Conservation (phyloP, 2,113 vertebrate genomes). For the Salvelinus fontinalis region DNA sequence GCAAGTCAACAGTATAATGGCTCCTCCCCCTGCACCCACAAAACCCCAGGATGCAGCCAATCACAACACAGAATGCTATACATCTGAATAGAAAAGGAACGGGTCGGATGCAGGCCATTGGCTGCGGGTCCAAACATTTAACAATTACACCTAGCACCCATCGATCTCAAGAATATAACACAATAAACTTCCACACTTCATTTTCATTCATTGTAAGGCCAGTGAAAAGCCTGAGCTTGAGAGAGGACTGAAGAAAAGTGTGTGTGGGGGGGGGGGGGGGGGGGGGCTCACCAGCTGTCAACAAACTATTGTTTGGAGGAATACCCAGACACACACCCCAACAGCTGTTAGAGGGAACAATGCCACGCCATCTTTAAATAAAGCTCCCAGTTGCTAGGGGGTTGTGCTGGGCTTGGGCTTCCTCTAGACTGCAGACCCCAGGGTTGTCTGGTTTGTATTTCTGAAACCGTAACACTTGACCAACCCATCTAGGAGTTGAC, state of each 20-base stretch:
- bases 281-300: background rate
- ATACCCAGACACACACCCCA: constrained; percentile 19
- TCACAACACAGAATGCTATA: background rate
- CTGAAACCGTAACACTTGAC: background rate
- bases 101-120: constrained; percentile 40
- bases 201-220: constrained; percentile 38
- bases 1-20: constrained; percentile 1
- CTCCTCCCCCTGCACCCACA: background rate
- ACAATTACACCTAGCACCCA: constrained; percentile 42
- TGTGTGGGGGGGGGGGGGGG: no score
- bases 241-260: background rate
- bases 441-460: background rate
- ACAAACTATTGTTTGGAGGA: constrained; percentile 6
- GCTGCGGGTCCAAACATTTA: constrained; percentile 7
- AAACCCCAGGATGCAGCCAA: constrained; percentile 32
- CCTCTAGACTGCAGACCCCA: background rate
- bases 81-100: no score
- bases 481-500: background rate
- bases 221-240: constrained; percentile 21
- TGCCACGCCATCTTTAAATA: constrained; percentile 56
- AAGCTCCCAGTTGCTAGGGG: constrained; percentile 40
- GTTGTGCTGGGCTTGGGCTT: background rate
- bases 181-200: constrained; percentile 52
- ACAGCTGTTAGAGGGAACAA: constrained; percentile 57
- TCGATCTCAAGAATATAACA: constrained; percentile 47